Percentiles rank a stretch among this genome's conserved stretches.
These are phyloP conservation scores for Periophthalmus modestus DNA, from an alignment of 2,113 vertebrate genomes.

Conservation along the genomic window DNA sequence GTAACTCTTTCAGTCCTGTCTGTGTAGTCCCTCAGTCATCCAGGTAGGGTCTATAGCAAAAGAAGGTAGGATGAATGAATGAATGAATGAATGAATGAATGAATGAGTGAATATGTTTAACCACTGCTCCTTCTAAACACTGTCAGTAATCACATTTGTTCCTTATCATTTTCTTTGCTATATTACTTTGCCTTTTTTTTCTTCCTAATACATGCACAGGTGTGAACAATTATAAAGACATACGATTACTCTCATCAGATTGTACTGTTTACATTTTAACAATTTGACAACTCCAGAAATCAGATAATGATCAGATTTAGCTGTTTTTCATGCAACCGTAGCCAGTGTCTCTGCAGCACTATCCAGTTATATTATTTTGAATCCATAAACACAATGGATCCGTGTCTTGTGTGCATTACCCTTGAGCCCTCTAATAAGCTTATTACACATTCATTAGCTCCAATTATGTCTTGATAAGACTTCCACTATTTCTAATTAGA, in stretches of 20 bases:
- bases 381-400: slow-evolving; percentile 9
- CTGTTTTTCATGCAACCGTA: no score
- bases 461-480: slow-evolving; percentile 34
- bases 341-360: background rate
- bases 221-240: no score
- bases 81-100: no score
- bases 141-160: background rate
- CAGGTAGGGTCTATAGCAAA: no score
- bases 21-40: no score
- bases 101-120: no score
- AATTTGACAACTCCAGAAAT: background rate
- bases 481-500: slow-evolving; percentile 33
- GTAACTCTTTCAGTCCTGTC: no score
- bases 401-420: slow-evolving; percentile 8
- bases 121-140: background rate
- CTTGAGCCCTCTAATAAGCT: slow-evolving; percentile 24
- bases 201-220: background rate
- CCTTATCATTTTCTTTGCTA: background rate
- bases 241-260: no score
- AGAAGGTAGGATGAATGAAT: no score
- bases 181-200: background rate
- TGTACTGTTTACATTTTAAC: no score
- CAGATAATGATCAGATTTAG: no score
- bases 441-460: slow-evolving; percentile 40
- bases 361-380: background rate